Evolutionary conservation across 2,888 invertebrate species (phyloP).

Genomic region (Cotesia congregata): DNA sequence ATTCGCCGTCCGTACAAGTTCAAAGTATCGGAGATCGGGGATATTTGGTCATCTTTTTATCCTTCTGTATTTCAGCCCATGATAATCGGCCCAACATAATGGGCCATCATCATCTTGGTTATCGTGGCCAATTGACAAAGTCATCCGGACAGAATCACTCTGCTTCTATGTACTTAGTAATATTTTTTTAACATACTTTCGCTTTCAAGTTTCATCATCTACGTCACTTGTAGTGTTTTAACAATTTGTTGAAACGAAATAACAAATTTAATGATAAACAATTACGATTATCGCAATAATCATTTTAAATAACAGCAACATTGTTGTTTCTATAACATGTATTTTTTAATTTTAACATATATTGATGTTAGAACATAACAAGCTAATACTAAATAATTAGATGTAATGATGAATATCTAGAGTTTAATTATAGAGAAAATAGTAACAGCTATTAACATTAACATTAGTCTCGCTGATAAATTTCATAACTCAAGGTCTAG

Average conservation of each 20-base stretch:
- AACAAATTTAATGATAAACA: not conserved
- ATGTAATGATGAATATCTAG: too few relatives aligned
- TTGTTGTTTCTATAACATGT: too few relatives aligned
- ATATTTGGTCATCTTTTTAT: constrained; percentile 32
- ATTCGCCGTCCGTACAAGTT: constrained; percentile 46
- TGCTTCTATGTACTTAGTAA: not conserved
- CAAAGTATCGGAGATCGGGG: constrained; percentile 36
- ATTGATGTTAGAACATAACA: too few relatives aligned
- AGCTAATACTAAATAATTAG: too few relatives aligned
- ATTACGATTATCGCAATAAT: not conserved
- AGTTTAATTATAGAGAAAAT: too few relatives aligned
- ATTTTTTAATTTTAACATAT: too few relatives aligned
- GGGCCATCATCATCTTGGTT: not conserved
- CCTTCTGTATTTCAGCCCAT: constrained; percentile 29
- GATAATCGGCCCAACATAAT: not conserved
- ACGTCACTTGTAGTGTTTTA: not conserved
- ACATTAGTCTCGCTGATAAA: not conserved
- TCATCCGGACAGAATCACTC: not conserved
- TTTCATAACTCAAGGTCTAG: not conserved
- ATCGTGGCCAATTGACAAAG: not conserved
- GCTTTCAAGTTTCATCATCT: not conserved
- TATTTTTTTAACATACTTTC: not conserved
- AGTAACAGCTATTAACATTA: not conserved
- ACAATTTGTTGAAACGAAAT: not conserved
- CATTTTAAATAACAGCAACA: not conserved